Conservation (phyloP, 2,888 invertebrate species). For the Diplazon laetatorius region DNA sequence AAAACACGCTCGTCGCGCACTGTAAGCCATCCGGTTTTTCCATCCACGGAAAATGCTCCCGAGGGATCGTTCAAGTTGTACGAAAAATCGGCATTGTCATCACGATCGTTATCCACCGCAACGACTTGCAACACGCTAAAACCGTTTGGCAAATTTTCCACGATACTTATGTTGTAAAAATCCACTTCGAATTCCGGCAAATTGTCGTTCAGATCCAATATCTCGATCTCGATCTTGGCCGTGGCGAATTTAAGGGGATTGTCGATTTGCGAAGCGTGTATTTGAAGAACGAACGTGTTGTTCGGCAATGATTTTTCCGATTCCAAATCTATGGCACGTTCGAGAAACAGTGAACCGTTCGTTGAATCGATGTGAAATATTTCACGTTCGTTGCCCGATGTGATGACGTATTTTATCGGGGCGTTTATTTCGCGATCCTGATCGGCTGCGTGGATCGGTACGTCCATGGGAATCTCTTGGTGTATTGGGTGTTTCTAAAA, state of each 20-base stretch:
- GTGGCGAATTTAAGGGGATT: constrained; percentile 90
- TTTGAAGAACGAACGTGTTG: constrained; percentile 90
- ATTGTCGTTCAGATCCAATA: constrained; percentile 92
- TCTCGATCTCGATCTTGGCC: constrained; percentile 89
- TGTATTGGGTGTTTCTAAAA: constrained; percentile 88
- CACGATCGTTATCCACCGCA: constrained; percentile 92
- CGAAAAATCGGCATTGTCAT: constrained; percentile 92
- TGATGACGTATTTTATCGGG: constrained; percentile 89
- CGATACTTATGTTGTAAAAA: constrained; percentile 95
- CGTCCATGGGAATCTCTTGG: constrained; percentile 87
- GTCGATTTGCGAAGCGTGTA: constrained; percentile 91
- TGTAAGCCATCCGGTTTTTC: constrained; percentile 92
- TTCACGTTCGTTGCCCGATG: constrained; percentile 91
- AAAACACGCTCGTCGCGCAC: constrained; percentile 90
- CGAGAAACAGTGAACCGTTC: constrained; percentile 90
- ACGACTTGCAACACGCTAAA: constrained; percentile 88
- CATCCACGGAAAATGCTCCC: constrained; percentile 91
- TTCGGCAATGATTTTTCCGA: constrained; percentile 88
- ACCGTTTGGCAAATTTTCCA: constrained; percentile 94
- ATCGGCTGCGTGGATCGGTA: constrained; percentile 90
- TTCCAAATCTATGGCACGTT: constrained; percentile 92
- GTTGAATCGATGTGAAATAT: constrained; percentile 89
- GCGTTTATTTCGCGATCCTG: constrained; percentile 91
- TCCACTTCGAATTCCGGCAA: constrained; percentile 94
- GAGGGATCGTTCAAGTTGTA: constrained; percentile 90